These are phyloP conservation scores for Podiceps cristatus DNA, from an alignment of 2,113 vertebrate genomes.

Conservation along the genomic window DNA sequence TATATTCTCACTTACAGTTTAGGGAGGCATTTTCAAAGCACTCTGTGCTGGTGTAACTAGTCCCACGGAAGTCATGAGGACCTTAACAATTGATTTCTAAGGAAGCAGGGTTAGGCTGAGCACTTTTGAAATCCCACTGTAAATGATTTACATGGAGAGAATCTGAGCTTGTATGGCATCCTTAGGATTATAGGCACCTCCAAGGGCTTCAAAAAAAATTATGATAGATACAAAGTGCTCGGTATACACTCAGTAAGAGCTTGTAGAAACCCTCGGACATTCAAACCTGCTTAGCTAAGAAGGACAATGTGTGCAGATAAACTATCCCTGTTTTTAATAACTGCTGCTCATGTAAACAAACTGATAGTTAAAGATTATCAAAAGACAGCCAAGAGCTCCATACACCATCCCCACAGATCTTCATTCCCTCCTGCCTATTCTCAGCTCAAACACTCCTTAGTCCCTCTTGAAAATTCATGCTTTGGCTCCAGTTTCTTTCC, in stretches of 20 bases:
- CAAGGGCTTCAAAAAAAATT: conserved; percentile 2
- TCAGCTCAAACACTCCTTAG: background rate
- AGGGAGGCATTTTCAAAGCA: conserved; percentile 55
- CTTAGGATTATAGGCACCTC: conserved; percentile 9
- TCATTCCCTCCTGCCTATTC: background rate
- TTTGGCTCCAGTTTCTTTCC: background rate
- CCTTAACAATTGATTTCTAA: conserved; percentile 44
- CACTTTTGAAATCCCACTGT: conserved; percentile 33
- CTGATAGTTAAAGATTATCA: background rate
- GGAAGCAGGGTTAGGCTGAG: conserved; percentile 19
- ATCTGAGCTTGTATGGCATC: background rate
- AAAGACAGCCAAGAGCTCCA: background rate
- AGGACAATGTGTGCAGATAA: background rate
- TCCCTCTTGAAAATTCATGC: background rate
- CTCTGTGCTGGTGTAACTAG: background rate
- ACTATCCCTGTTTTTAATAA: background rate
- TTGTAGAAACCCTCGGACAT: background rate
- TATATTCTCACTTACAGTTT: conserved; percentile 66
- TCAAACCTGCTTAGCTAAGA: background rate
- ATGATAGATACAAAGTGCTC: background rate
- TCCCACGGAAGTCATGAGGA: conserved; percentile 43
- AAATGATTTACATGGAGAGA: conserved; percentile 2
- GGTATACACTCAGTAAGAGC: background rate
- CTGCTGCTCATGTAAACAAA: background rate
- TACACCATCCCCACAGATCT: background rate